Evolutionary conservation across 1,140 invertebrate species (phyloP).

Genomic region (Plodia interpunctella): DNA sequence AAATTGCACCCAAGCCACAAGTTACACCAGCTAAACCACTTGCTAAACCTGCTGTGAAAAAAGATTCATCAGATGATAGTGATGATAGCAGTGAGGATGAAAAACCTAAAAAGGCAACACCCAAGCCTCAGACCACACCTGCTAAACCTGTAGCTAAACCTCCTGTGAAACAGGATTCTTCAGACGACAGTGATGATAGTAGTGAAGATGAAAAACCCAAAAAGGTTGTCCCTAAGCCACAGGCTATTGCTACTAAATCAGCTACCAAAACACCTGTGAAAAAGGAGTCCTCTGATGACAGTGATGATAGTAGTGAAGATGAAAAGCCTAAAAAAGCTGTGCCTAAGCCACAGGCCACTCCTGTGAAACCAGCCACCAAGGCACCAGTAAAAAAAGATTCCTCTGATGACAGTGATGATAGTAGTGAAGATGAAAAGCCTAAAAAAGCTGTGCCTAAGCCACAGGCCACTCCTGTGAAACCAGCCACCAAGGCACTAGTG

Average conservation of each 20-base stretch:
- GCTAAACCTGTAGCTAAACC: conserved; percentile 15
- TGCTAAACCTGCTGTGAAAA: conserved; percentile 5
- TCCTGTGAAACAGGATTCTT: conserved; percentile 28
- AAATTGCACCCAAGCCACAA: conserved; percentile 8
- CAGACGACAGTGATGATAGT: conserved; percentile 18
- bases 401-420: conserved; percentile 18
- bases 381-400: conserved; percentile 19
- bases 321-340: conserved; percentile 18
- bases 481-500: conserved; percentile 13
- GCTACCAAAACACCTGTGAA: conserved; percentile 20
- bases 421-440: conserved; percentile 22
- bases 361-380: conserved; percentile 16
- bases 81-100: conserved; percentile 13
- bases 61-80: conserved; percentile 12
- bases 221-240: not conserved
- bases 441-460: conserved; percentile 18
- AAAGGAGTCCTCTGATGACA: conserved; percentile 29
- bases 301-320: conserved; percentile 17
- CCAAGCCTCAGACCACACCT: conserved; percentile 16
- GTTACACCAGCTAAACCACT: conserved; percentile 15
- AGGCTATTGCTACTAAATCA: conserved; percentile 10
- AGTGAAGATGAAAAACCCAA: conserved; percentile 16
- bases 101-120: conserved; percentile 7
- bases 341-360: not conserved
- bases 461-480: conserved; percentile 14